Conservation (phyloP, 2,797 vertebrate species). For the Poecilia wingei region DNA sequence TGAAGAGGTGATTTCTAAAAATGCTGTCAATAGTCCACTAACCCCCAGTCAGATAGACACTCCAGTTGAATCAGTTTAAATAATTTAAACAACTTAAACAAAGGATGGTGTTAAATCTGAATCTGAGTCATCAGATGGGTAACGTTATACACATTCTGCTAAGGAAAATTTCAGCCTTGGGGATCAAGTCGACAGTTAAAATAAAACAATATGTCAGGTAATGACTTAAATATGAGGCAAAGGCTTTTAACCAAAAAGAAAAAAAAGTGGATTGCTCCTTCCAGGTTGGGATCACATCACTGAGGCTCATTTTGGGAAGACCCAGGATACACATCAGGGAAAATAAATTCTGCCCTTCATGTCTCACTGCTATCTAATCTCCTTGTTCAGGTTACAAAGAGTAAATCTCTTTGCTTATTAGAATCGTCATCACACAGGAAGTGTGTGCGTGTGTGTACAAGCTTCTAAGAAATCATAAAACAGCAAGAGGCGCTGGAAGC, state of each 20-base stretch:
- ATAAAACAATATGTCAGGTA: neutral
- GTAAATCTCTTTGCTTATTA: neutral
- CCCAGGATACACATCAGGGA: neutral
- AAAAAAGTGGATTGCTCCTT: neutral
- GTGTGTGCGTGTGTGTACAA: constrained; percentile 1
- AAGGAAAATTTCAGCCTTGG: neutral
- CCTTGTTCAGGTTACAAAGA: neutral
- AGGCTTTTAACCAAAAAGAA: neutral
- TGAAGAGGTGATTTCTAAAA: too few relatives aligned
- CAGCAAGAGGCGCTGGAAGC: constrained; percentile 31
- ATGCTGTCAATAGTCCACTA: too few relatives aligned
- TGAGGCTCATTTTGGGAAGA: neutral
- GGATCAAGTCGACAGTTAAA: neutral
- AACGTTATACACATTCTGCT: too few relatives aligned
- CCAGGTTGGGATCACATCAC: neutral
- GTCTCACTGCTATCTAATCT: constrained; percentile 17
- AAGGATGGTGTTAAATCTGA: neutral
- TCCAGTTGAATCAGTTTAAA: neutral
- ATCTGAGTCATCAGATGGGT: neutral
- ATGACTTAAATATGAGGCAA: neutral
- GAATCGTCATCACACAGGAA: neutral
- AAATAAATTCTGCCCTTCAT: neutral
- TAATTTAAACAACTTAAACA: neutral
- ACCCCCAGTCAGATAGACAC: too few relatives aligned
- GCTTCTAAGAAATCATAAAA: constrained; percentile 40